Conservation (phyloP, 1,140 invertebrate genomes). For the Thalassaphorura encarpata region DNA sequence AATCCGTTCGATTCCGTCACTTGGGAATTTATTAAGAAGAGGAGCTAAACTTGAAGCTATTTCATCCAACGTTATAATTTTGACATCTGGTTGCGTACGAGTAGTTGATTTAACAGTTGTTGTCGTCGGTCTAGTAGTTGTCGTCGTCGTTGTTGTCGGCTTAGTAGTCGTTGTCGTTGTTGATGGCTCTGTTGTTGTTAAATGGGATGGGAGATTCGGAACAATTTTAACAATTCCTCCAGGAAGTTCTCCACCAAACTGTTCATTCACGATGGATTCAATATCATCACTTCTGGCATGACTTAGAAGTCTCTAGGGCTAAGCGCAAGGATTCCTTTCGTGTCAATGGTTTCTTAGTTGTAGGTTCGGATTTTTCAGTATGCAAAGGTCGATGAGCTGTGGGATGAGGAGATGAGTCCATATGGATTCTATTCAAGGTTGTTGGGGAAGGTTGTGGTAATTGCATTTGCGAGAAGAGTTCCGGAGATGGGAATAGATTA, state of each 20-base stretch:
- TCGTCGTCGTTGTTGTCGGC: constrained; percentile 28
- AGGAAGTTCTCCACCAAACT: constrained; percentile 17
- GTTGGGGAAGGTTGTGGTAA: not conserved
- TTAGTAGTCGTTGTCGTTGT: not conserved
- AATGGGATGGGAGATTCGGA: not conserved
- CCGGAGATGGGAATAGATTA: not conserved
- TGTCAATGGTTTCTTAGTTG: not conserved
- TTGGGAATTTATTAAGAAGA: constrained; percentile 2
- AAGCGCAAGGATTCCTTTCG: constrained; percentile 22
- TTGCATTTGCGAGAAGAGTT: not conserved
- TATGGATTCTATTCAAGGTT: too few species aligned
- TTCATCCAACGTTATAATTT: not conserved
- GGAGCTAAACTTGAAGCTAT: constrained; percentile 7
- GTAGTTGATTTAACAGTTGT: too few species aligned
- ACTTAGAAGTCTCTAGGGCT: constrained; percentile 26
- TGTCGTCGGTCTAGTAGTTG: not conserved
- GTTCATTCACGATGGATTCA: constrained; percentile 22
- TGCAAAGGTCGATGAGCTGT: not conserved
- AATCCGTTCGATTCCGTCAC: too few species aligned
- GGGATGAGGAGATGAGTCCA: not conserved
- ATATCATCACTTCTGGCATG: constrained; percentile 23
- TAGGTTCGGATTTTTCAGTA: not conserved
- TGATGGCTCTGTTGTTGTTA: not conserved
- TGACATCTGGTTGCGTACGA: not conserved
- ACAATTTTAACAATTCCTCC: constrained; percentile 10